Conservation (phyloP, 2,113 vertebrate genomes). For the Quiscalus mexicanus region DNA sequence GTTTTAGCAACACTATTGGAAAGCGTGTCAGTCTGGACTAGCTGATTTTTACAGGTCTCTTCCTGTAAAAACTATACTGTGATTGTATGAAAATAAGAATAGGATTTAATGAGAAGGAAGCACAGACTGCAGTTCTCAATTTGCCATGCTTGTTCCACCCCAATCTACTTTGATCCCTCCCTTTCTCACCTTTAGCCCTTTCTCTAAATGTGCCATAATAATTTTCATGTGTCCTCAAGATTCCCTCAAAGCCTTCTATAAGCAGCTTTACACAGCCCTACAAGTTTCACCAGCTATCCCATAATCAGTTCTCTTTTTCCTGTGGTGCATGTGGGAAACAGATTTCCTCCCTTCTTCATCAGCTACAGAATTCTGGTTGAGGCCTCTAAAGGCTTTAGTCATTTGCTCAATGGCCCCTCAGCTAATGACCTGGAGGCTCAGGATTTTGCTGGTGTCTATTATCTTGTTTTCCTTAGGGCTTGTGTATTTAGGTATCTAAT, state of each 20-base stretch:
- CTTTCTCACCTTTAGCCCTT: background rate
- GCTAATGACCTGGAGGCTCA: background rate
- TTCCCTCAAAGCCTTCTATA: background rate
- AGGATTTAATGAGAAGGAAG: background rate
- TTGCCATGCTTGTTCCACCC: background rate
- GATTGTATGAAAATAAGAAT: background rate
- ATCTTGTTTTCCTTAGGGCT: conserved; percentile 3
- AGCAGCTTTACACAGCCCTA: background rate
- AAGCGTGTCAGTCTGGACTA: too few relatives aligned
- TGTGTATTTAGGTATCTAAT: conserved; percentile 8
- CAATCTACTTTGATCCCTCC: background rate
- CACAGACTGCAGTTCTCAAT: background rate
- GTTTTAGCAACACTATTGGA: background rate
- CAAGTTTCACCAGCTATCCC: background rate
- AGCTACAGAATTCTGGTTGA: background rate
- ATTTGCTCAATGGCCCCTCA: background rate
- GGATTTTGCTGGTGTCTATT: background rate
- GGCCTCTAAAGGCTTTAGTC: background rate
- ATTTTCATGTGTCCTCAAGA: background rate
- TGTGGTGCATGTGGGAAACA: background rate
- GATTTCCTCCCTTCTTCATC: background rate
- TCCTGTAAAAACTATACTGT: background rate
- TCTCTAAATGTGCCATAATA: background rate
- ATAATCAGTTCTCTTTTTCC: background rate
- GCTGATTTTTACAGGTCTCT: background rate